A percentile compares a stretch with the other conserved stretches of the same genome.
Conservation (phyloP, 1,140 invertebrate genomes). For the Lanistes nyassanus region DNA sequence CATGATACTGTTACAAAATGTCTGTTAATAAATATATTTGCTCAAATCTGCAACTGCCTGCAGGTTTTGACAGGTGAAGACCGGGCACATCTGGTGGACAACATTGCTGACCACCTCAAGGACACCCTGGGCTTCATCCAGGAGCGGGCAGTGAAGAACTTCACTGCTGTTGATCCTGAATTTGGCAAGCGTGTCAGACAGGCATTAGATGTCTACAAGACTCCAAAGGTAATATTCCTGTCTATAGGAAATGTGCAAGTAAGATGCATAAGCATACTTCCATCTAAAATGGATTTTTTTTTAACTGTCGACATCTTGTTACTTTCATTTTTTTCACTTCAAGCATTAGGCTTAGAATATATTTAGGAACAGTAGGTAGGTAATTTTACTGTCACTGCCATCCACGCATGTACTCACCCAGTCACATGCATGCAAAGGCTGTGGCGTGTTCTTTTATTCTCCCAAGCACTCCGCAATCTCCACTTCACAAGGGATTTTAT, state of each 20-base stretch:
- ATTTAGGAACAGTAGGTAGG: no score
- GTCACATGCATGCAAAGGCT: no score
- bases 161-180: conserved; percentile 67
- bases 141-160: conserved; percentile 68
- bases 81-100: conserved; percentile 78
- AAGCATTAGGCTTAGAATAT: no score
- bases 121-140: conserved; percentile 87
- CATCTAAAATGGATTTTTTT: no score
- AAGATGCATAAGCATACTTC: no score
- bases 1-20: not conserved
- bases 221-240: conserved; percentile 4
- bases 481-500: no score
- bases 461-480: no score
- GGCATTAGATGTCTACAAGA: conserved; percentile 28
- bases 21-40: not conserved
- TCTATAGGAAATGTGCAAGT: not conserved
- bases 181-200: conserved; percentile 64
- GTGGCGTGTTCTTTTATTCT: no score
- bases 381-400: no score
- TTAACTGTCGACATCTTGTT: no score
- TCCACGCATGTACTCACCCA: no score
- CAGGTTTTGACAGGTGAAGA: conserved; percentile 80
- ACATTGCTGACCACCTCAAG: conserved; percentile 82
- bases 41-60: conserved; percentile 6
- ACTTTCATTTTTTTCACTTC: no score